Conservation (phyloP, 2,113 vertebrate species). For the Gymnarchus niloticus region DNA sequence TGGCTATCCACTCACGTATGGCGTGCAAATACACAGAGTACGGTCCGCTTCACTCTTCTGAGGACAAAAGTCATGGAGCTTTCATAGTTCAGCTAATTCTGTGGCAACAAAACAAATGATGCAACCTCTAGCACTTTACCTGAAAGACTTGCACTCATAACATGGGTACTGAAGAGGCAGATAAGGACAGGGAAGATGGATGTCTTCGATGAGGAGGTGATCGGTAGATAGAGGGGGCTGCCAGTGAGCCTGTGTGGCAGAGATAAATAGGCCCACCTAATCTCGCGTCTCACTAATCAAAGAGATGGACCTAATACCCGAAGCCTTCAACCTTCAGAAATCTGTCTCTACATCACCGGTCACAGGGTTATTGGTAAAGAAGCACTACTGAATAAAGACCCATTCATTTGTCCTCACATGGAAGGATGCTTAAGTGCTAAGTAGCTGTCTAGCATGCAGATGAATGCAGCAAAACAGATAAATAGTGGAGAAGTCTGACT, state of each 20-base stretch:
- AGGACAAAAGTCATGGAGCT: not conserved
- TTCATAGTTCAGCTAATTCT: slow-evolving; percentile 4
- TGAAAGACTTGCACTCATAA: slow-evolving; percentile 7
- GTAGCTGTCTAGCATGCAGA: not conserved
- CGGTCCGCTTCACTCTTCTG: not conserved
- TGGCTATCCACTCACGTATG: not conserved
- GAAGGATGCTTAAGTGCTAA: not conserved
- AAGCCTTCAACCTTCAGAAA: slow-evolving; percentile 11
- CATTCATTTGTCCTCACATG: not conserved
- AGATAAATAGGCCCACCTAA: slow-evolving; percentile 10
- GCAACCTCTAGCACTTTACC: not conserved
- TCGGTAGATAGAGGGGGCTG: not conserved
- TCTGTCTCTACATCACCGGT: not conserved
- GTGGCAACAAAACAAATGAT: slow-evolving; percentile 17
- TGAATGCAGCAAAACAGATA: not conserved
- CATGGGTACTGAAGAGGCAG: not conserved
- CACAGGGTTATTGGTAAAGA: not conserved
- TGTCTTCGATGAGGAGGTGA: not conserved
- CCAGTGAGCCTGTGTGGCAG: not conserved
- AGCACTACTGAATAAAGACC: not conserved
- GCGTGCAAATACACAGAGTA: not conserved
- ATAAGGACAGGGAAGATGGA: not conserved
- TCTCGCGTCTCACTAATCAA: slow-evolving; percentile 8
- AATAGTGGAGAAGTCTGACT: not conserved
- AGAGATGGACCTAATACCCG: slow-evolving; percentile 3